Percentiles rank a stretch among this genome's conserved stretches.
phyloP scores from a whole-genome alignment of 2,797 vertebrate genomes.

The Decapterus maruadsi region DNA sequence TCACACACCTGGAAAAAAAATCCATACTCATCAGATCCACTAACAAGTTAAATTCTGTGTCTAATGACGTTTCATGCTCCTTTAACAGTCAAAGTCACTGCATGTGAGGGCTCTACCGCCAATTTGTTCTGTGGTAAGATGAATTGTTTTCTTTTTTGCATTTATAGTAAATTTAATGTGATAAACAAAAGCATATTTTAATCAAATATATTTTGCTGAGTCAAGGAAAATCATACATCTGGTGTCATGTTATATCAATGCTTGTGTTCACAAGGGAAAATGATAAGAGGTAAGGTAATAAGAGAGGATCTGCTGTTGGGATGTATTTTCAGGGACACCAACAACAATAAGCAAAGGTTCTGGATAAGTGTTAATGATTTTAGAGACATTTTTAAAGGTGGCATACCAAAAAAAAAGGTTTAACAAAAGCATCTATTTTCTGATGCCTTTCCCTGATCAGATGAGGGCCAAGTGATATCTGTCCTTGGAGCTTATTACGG shows the following conservation, averaged over 20 bases:
- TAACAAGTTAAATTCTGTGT: not conserved
- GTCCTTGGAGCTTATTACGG: conserved; percentile 48
- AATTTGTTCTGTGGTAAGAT: conserved; percentile 42
- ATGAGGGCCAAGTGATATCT: not conserved
- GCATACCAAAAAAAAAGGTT: no score
- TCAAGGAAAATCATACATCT: no score
- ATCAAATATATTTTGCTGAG: no score
- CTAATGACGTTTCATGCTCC: not conserved
- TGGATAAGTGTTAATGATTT: no score
- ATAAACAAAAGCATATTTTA: not conserved
- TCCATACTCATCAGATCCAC: not conserved
- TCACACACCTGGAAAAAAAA: not conserved
- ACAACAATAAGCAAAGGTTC: no score
- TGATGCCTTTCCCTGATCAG: conserved; percentile 22
- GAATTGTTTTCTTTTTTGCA: not conserved
- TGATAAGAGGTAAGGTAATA: no score
- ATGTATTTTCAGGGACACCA: no score
- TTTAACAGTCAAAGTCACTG: conserved; percentile 7
- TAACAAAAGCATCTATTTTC: no score
- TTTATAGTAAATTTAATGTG: not conserved
- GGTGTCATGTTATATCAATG: not conserved
- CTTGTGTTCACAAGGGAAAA: no score
- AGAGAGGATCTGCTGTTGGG: no score
- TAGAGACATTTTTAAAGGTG: no score
- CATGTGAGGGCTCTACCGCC: conserved; percentile 25